Evolutionary conservation across 2,888 invertebrate species (phyloP).

Genomic region (Epinotia ramella): DNA sequence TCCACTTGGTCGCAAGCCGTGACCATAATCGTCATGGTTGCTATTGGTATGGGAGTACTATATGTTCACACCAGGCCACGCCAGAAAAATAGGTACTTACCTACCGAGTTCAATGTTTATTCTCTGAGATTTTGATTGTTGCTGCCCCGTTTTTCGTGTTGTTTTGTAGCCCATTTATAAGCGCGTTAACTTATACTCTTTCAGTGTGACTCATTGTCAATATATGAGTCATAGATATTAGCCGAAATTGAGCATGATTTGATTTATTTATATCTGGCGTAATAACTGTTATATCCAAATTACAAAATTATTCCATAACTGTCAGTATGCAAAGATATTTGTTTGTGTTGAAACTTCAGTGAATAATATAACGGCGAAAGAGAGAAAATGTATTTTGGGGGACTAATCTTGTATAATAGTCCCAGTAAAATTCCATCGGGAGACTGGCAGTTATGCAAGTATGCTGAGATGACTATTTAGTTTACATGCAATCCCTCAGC

Average conservation of each 20-base stretch:
- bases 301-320: background rate
- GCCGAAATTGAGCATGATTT: background rate
- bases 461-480: too few species aligned
- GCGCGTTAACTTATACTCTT: background rate
- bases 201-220: background rate
- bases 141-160: background rate
- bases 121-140: background rate
- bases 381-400: background rate
- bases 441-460: too few species aligned
- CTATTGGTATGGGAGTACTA: constrained; percentile 75
- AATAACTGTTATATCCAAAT: background rate
- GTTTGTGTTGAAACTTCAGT: background rate
- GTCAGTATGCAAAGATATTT: background rate
- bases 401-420: background rate
- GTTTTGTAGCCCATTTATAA: background rate
- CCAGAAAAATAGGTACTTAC: constrained; percentile 75
- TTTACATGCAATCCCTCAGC: too few species aligned
- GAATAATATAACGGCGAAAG: background rate
- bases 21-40: constrained; percentile 72
- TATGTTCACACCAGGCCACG: constrained; percentile 76
- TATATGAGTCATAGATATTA: background rate
- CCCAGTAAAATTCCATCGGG: too few species aligned
- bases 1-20: constrained; percentile 70
- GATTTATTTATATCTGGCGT: background rate
- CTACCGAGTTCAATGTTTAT: background rate